phyloP scores from a whole-genome alignment of 2,797 vertebrate species.

The Carduelis carduelis region DNA sequence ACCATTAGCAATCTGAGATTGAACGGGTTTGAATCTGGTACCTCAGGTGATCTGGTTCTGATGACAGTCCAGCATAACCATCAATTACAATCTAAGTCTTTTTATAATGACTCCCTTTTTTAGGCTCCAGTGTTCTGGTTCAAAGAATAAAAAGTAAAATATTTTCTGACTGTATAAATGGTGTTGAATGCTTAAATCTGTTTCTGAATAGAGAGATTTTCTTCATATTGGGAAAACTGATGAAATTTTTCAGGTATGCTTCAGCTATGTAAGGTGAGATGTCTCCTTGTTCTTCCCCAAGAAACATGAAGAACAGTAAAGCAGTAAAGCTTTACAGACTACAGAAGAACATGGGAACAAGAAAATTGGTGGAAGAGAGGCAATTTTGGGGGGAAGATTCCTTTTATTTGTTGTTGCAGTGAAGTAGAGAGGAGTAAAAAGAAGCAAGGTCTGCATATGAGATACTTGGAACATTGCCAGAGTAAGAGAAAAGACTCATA shows the following conservation, averaged over 20 bases:
- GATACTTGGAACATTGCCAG: background rate
- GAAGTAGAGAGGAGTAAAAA: background rate
- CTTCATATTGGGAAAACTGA: background rate
- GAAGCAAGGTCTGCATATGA: background rate
- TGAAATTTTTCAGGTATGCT: background rate
- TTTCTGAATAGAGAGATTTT: background rate
- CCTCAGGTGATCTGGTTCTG: background rate
- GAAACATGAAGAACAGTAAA: background rate
- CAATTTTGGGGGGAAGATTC: background rate
- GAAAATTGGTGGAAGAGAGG: background rate
- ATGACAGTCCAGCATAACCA: background rate
- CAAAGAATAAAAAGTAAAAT: background rate
- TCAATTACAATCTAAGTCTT: background rate
- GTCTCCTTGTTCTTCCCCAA: background rate
- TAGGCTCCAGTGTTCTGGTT: background rate
- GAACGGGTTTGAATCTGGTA: background rate
- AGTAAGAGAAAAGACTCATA: background rate
- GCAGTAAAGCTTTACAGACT: background rate
- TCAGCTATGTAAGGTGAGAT: background rate
- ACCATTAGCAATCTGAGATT: background rate
- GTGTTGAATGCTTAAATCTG: background rate
- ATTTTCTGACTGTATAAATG: background rate
- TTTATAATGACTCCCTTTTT: background rate
- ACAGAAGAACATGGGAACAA: background rate
- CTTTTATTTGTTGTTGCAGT: background rate